Base-by-base conservation (phyloP, 1,140 invertebrate genomes). In the Trachymyrmex cornetzi region DNA sequence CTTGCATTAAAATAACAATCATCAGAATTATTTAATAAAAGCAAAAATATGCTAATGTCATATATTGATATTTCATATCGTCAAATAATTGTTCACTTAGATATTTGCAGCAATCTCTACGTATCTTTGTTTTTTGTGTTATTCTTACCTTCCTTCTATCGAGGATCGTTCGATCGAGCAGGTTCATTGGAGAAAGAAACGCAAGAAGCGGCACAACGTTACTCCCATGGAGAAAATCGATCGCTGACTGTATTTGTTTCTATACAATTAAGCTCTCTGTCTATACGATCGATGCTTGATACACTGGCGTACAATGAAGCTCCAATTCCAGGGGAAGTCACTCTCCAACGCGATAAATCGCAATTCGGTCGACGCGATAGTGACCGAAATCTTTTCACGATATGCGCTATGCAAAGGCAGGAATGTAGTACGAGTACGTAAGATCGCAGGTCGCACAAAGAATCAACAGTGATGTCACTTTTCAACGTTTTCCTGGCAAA, bases 231-330 rank as follows among this genome's bases (percentile, higher is more conserved):
- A 75, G 80, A 84, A 74, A 84, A 84, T 84, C 69, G 69, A 61
- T 84, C 38, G 69, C 57, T 75, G 69, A 84, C 27, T 84, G 80
- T 75, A 74, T 84, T 84, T 84, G 55, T 84, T 59, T 84, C 55
- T 84, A 84, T 84, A 84, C 80, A 84, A 84, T 84, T 84, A 84
- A 75, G 69, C 80, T 84, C 38, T 74, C n/a, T 71, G 79, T 75
- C 55, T 84, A 75, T 84, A 84, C 57, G 80, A 84, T 84, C 69
- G 80, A 84, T 84, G 69, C 55, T 71, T 75, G 80, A 84, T 84
- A 84, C 80, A 84, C 69, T 84, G 69, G 69, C 80, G 69, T 75
- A 84, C 80, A 84, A 63, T 84, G 55, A 84, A 84, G 80, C 80
- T 75, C n/a, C 53, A 74, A 50, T 71, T 48, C 53, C 44, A n/a